Base-by-base conservation (phyloP, 2,888 invertebrate species). In the Ormyrus thymus region DNA sequence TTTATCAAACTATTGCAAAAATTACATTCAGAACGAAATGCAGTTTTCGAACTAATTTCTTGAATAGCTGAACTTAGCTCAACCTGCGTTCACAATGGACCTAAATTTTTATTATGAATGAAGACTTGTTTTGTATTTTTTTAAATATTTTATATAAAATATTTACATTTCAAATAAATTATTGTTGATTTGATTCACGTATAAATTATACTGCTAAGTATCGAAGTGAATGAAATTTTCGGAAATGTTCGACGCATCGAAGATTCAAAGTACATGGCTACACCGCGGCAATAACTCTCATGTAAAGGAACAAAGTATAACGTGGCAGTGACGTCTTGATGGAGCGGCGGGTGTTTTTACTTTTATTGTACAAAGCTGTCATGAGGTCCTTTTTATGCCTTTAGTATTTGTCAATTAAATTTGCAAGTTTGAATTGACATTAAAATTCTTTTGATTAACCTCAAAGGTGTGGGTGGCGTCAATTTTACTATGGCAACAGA, bases 401-500 rank as follows among this genome's bases (percentile, higher is more conserved):
- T 45, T 46, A 55, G 10, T 72, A 62, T 51, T 55, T 69, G 51
- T 29, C 48, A 15, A 10, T 48, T 46, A n/a, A 7, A 48, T 29
- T 53, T 8, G 10, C 46, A 4, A 46, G 58, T 48, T 8, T 9
- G 0, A 10, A 69, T n/a, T n/a, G 43, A 29, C 29, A 29, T 29
- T 29, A 29, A 29, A 29, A 4, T 29, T 46, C 13, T 56, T 15
- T 11, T 46, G 11, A 13, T 69, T 11, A 55, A 29, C 6, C 13
- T 48, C 7, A 29, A 62, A 58, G 6, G 53, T 7, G 55, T 9
- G n/a, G 43, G 29, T 29, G 7, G 10, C 48, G 9, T 45, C 4
- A 50, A 53, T 69, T 59, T 53, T 6, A 76, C 29, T 71, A 78
- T 81, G 78, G 69, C 71, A 53, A 72, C 53, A 6, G 62, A 53